Percentiles rank a stretch among this genome's conserved stretches.
Conservation (phyloP, 1,140 invertebrate species). For the Trichoplusia ni region DNA sequence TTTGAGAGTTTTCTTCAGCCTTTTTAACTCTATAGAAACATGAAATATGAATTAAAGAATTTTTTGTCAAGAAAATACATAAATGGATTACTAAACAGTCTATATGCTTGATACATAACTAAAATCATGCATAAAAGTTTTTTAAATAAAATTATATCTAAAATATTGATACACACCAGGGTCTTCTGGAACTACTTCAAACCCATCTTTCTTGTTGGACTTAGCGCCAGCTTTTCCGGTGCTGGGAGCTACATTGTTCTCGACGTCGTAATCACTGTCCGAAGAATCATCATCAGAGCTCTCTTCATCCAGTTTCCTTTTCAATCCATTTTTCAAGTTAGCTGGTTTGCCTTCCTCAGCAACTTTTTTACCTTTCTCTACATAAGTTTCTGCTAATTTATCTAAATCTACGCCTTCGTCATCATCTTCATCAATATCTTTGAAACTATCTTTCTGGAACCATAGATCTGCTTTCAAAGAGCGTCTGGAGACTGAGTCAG, state of each 20-base stretch:
- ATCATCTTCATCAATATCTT: slow-evolving; percentile 89
- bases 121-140: no score
- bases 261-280: slow-evolving; percentile 85
- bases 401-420: slow-evolving; percentile 95
- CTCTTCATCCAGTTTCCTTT: slow-evolving; percentile 64
- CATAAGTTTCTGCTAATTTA: slow-evolving; percentile 87
- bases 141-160: no score
- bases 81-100: no score
- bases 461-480: slow-evolving; percentile 91
- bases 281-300: slow-evolving; percentile 77
- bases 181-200: slow-evolving; percentile 86
- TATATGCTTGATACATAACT: no score
- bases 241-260: slow-evolving; percentile 69
- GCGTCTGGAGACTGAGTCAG: slow-evolving; percentile 87
- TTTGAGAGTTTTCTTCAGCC: slow-evolving; percentile 85
- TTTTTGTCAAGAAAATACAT: neutral
- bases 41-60: neutral
- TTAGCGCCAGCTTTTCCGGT: slow-evolving; percentile 60
- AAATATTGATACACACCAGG: slow-evolving; percentile 71
- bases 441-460: slow-evolving; percentile 95
- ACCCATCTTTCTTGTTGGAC: slow-evolving; percentile 81
- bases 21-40: slow-evolving; percentile 64
- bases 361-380: slow-evolving; percentile 85
- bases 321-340: slow-evolving; percentile 47
- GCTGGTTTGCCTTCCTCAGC: slow-evolving; percentile 70